These are phyloP conservation scores for Entelurus aequoreus DNA, from an alignment of 2,113 vertebrate species.

Conservation along the genomic window DNA sequence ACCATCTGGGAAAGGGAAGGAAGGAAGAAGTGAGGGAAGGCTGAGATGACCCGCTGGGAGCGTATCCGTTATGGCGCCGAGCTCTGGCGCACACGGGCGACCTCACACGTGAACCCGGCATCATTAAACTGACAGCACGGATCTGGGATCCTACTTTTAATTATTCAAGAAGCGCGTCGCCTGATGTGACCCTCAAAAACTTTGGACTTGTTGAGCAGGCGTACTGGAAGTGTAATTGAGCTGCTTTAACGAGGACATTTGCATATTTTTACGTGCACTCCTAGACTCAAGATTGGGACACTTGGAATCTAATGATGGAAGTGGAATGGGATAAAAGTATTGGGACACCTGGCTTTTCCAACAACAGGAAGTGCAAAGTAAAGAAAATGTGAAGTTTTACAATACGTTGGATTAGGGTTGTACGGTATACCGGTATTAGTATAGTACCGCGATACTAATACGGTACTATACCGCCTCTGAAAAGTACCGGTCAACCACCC, in stretches of 20 bases:
- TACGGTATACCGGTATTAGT: no score
- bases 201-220: conserved; percentile 5
- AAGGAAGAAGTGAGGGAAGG: conserved; percentile 13
- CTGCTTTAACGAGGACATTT: conserved; percentile 30
- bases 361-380: no score
- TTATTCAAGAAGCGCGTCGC: conserved; percentile 25
- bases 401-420: no score
- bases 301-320: no score
- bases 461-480: no score
- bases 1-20: conserved; percentile 79
- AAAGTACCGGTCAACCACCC: no score
- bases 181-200: conserved; percentile 15
- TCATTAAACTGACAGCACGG: conserved; percentile 27
- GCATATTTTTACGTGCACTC: conserved; percentile 29
- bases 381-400: no score
- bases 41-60: not conserved
- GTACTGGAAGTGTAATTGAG: conserved; percentile 31
- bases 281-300: no score
- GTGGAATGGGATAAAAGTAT: no score
- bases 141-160: conserved; percentile 6
- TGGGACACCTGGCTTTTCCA: no score
- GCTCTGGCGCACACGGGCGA: conserved; percentile 20
- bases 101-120: conserved; percentile 16
- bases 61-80: conserved; percentile 6
- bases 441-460: no score